Conservation (phyloP, 2,888 invertebrate genomes). For the Andrena chrysosceles region DNA sequence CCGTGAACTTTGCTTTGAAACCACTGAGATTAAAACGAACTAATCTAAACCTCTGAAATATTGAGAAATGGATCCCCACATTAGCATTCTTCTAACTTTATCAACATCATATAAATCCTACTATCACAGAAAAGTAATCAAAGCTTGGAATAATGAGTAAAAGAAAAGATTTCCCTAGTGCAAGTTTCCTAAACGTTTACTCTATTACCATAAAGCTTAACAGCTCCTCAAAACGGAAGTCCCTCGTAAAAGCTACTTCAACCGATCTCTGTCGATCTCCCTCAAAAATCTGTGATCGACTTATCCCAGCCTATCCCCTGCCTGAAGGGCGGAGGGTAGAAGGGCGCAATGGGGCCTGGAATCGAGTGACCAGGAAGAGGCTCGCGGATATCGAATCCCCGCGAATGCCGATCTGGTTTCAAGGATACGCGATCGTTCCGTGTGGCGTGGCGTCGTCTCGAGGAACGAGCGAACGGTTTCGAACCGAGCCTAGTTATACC, state of each 20-base stretch:
- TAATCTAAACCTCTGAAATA: too few species aligned
- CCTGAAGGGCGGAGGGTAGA: neutral
- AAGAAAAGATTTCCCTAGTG: neutral
- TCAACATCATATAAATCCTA: too few species aligned
- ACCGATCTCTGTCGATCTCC: too few species aligned
- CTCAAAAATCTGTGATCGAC: neutral
- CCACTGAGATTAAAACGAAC: too few species aligned
- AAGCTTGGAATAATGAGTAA: too few species aligned
- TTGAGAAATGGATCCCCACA: too few species aligned
- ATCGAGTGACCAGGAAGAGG: neutral
- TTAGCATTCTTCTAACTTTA: too few species aligned
- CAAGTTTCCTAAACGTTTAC: neutral
- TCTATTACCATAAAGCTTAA: neutral
- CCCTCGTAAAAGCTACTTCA: neutral
- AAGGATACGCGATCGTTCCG: conserved; percentile 69
- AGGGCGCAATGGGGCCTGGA: neutral
- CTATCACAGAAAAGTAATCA: too few species aligned
- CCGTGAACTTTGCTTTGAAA: too few species aligned
- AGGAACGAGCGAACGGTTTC: conserved; percentile 79
- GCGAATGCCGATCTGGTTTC: conserved; percentile 41
- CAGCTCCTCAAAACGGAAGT: neutral
- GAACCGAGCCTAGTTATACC: conserved; percentile 82
- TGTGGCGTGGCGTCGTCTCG: conserved; percentile 72
- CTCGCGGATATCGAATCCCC: neutral
- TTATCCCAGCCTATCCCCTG: neutral